Conservation (phyloP, 2,797 vertebrate genomes). For the Melanotaenia pygmaea region DNA sequence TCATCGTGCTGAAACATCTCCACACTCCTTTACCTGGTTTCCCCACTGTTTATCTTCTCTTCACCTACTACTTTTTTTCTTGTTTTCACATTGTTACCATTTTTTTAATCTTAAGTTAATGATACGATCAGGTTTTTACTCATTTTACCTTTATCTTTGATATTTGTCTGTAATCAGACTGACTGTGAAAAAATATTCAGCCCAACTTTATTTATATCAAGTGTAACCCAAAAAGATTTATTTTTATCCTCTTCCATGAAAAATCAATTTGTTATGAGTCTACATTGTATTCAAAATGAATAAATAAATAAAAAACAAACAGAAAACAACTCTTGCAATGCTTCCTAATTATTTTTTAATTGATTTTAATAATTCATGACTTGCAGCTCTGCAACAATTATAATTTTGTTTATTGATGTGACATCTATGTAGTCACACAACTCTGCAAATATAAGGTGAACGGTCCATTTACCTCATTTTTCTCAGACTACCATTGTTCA, state of each 20-base stretch:
- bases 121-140: conserved; percentile 4
- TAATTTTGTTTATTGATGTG: not conserved
- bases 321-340: no score
- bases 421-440: not conserved
- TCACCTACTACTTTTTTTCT: conserved; percentile 12
- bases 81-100: conserved; percentile 1
- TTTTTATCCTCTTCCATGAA: not conserved
- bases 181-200: no score
- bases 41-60: conserved; percentile 24
- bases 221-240: not conserved
- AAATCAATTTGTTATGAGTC: no score
- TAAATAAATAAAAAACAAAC: no score
- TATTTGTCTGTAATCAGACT: conserved; percentile 2
- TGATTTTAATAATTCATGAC: conserved; percentile 16
- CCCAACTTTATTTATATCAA: no score
- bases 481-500: conserved; percentile 5
- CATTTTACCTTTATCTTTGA: conserved; percentile 1
- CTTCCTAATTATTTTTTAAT: conserved; percentile 3
- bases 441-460: not conserved
- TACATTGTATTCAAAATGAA: no score
- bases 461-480: not conserved
- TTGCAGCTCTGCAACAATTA: not conserved
- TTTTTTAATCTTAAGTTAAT: not conserved
- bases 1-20: conserved; percentile 58
- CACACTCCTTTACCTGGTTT: conserved; percentile 35